These are phyloP conservation scores for Cataglyphis hispanica DNA, from an alignment of 1,140 invertebrate genomes.

Conservation along the genomic window DNA sequence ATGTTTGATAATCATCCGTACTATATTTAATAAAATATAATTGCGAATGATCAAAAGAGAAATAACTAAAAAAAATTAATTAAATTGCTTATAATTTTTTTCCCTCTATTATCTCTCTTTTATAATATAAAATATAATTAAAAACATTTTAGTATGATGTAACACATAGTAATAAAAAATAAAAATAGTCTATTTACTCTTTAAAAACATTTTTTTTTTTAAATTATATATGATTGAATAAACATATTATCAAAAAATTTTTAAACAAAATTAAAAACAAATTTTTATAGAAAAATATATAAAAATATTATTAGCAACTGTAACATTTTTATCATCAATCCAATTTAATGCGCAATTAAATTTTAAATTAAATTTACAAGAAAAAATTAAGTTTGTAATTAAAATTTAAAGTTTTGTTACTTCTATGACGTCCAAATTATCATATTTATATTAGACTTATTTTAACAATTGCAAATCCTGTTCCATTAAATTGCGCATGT, in stretches of 20 bases:
- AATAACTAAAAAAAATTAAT: neutral
- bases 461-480: neutral
- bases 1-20: neutral
- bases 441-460: neutral
- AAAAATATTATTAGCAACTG: neutral
- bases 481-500: neutral
- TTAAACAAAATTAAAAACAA: neutral
- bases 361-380: neutral
- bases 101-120: neutral
- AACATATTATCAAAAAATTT: constrained; percentile 3
- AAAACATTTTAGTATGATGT: neutral
- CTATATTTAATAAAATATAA: neutral
- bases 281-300: neutral
- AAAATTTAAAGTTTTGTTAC: neutral
- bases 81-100: neutral
- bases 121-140: neutral
- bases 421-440: neutral
- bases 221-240: no score
- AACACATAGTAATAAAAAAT: neutral
- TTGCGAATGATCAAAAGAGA: neutral
- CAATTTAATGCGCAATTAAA: neutral
- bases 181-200: neutral
- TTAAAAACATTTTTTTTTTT: neutral
- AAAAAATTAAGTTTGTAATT: neutral
- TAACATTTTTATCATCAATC: neutral